These are phyloP conservation scores for Anoplolepis gracilipes DNA, from an alignment of 1,140 invertebrate species.

Conservation along the genomic window DNA sequence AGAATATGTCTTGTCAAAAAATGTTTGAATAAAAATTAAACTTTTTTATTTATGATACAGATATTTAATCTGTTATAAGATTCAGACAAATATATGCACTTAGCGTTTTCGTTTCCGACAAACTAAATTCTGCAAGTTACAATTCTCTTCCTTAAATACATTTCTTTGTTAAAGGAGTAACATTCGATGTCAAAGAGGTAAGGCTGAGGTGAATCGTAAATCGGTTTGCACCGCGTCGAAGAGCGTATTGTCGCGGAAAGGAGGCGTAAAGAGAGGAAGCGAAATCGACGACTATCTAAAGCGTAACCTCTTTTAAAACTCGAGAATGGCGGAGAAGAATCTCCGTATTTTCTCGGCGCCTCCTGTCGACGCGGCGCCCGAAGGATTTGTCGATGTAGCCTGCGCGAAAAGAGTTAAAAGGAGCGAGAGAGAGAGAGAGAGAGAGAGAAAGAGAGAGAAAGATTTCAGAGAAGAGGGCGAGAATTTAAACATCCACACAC, in stretches of 20 bases:
- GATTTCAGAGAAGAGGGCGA: conserved; percentile 9
- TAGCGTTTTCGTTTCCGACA: no score
- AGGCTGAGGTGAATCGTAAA: conserved; percentile 37
- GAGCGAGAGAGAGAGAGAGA: background rate
- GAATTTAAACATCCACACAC: conserved; percentile 46
- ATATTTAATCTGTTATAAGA: background rate
- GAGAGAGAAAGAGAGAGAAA: background rate
- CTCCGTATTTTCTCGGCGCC: conserved; percentile 42
- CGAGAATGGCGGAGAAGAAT: conserved; percentile 46
- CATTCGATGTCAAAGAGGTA: background rate
- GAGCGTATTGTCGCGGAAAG: conserved; percentile 2
- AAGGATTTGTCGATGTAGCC: conserved; percentile 52
- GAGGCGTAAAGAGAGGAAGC: background rate
- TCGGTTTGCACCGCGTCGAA: conserved; percentile 3
- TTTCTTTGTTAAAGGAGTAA: conserved; percentile 15
- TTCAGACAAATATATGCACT: background rate
- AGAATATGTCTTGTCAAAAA: no score
- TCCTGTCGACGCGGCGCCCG: conserved; percentile 1
- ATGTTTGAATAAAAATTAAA: background rate
- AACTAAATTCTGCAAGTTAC: background rate
- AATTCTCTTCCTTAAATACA: background rate
- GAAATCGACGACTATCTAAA: conserved; percentile 18
- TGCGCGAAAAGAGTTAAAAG: background rate
- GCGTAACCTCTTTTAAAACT: conserved; percentile 53
- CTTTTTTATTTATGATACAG: no score